Evolutionary conservation across 2,113 vertebrate genomes (phyloP).

Genomic region (Saimiri boliviensis): DNA sequence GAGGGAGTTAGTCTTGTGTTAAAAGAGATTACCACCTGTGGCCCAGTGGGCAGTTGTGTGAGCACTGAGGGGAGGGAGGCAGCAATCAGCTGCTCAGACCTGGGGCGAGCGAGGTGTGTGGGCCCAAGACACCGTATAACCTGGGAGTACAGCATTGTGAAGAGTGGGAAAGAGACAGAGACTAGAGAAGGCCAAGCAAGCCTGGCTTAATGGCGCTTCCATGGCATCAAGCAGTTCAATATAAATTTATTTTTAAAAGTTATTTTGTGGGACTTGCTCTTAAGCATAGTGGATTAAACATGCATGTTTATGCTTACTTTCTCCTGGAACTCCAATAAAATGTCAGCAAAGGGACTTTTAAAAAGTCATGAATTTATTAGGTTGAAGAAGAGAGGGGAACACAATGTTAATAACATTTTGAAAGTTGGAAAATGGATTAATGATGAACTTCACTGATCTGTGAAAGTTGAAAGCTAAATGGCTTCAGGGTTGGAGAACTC

Average conservation of each 20-base stretch:
- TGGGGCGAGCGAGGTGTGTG: not conserved
- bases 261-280: slow-evolving; percentile 31
- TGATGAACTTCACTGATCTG: not conserved
- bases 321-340: not conserved
- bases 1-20: not conserved
- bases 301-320: slow-evolving; percentile 13
- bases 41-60: not conserved
- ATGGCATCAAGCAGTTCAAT: not conserved
- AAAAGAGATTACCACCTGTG: not conserved
- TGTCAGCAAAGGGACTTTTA: not conserved
- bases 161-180: not conserved
- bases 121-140: not conserved
- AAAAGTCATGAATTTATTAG: not conserved
- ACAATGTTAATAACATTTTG: not conserved
- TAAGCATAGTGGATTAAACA: not conserved
- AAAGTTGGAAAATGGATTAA: not conserved
- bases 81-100: not conserved
- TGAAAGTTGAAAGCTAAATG: not conserved
- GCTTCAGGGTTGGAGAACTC: not conserved
- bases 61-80: not conserved
- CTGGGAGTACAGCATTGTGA: not conserved
- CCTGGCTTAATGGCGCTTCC: not conserved
- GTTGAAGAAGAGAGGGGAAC: not conserved
- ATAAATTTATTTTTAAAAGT: not conserved
- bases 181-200: not conserved